phyloP scores from a whole-genome alignment of 2,888 invertebrate species.

The Ephialtes manifestator region DNA sequence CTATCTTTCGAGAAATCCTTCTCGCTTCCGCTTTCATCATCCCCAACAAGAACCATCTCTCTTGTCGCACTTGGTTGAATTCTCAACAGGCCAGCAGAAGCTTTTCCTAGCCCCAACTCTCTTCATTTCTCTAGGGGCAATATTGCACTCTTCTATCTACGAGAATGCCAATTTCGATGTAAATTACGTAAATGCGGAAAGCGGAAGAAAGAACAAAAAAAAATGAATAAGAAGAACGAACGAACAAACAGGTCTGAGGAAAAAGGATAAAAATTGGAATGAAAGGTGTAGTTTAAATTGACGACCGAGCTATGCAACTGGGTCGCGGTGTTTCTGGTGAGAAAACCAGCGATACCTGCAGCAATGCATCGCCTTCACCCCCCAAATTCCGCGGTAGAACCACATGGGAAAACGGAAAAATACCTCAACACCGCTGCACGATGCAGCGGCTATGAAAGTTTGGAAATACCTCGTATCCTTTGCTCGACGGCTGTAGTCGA shows the following conservation, averaged over 20 bases:
- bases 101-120: constrained; percentile 33
- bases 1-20: constrained; percentile 41
- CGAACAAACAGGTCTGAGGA: background rate
- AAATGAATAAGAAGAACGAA: background rate
- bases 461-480: constrained; percentile 37
- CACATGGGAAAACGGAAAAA: constrained; percentile 26
- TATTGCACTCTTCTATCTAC: constrained; percentile 69
- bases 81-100: constrained; percentile 20
- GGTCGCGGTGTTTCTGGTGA: background rate
- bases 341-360: background rate
- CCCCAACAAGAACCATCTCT: constrained; percentile 47
- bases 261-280: background rate
- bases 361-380: background rate
- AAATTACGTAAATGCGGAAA: constrained; percentile 64
- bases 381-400: constrained; percentile 39
- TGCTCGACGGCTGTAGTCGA: constrained; percentile 29
- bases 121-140: constrained; percentile 57
- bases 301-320: background rate
- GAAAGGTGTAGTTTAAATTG: constrained; percentile 1
- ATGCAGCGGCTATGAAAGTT: constrained; percentile 49
- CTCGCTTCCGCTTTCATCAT: constrained; percentile 52
- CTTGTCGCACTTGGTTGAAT: constrained; percentile 33
- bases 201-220: background rate
- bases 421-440: constrained; percentile 22
- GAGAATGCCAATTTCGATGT: constrained; percentile 75